Evolutionary conservation across 2,113 vertebrate species (phyloP).

Genomic region (Microcebus ravelobensis): DNA sequence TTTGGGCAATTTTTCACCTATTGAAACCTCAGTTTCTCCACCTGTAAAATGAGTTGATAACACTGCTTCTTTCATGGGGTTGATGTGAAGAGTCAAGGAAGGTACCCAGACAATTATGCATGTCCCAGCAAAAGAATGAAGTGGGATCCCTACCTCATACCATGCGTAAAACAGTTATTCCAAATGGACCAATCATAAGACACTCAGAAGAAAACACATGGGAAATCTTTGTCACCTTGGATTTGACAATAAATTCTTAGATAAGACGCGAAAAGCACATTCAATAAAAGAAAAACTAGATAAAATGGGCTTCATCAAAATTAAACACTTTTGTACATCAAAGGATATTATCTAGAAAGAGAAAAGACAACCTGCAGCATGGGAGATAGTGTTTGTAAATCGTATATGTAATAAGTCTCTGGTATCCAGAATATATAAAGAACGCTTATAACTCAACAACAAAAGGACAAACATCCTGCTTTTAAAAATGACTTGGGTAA

Average conservation of each 20-base stretch:
- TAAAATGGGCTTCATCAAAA: background rate
- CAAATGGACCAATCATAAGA: background rate
- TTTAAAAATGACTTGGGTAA: background rate
- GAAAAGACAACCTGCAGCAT: background rate
- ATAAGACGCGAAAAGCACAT: background rate
- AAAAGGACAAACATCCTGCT: background rate
- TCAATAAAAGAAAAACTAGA: too few species aligned
- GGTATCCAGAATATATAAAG: background rate
- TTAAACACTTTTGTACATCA: background rate
- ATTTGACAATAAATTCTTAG: background rate
- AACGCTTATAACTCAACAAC: background rate
- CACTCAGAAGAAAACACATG: background rate
- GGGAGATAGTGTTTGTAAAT: background rate
- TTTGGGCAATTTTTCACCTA: background rate
- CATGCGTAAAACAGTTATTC: background rate
- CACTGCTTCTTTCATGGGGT: background rate
- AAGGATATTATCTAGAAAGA: background rate
- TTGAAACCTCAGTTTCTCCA: background rate
- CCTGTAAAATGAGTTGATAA: background rate
- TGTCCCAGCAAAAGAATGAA: background rate
- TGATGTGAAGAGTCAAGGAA: background rate
- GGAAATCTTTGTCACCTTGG: background rate
- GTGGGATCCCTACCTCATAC: background rate
- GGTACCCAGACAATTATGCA: background rate
- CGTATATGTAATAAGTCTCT: background rate